Conservation (phyloP, 2,797 vertebrate genomes). For the Fistularia commersonii region DNA sequence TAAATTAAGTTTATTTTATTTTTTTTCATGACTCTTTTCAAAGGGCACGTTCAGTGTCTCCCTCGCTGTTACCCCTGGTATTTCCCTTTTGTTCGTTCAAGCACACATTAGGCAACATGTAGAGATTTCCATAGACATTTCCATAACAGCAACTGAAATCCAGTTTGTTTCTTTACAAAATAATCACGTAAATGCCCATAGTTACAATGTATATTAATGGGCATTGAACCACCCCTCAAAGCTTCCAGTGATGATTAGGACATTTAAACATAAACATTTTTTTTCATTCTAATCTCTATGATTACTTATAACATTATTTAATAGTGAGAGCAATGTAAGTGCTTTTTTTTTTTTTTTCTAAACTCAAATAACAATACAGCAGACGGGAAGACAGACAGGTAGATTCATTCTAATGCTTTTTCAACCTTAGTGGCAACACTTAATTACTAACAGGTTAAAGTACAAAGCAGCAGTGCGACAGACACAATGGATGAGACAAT, state of each 20-base stretch:
- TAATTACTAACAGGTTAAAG: conserved; percentile 33
- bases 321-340: conserved; percentile 61
- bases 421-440: too few relatives aligned
- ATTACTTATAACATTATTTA: conserved; percentile 19
- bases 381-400: conserved; percentile 62
- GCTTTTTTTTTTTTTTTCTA: conserved; percentile 52
- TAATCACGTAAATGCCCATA: conserved; percentile 36
- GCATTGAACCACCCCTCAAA: conserved; percentile 16
- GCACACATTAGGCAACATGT: conserved; percentile 43
- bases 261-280: conserved; percentile 15
- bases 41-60: conserved; percentile 34
- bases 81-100: conserved; percentile 50
- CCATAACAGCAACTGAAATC: conserved; percentile 74
- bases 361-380: conserved; percentile 44
- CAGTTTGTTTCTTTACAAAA: conserved; percentile 43
- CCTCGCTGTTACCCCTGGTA: conserved; percentile 24
- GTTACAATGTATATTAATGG: conserved; percentile 21
- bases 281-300: conserved; percentile 11
- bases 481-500: conserved; percentile 49
- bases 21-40: not conserved
- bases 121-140: conserved; percentile 74
- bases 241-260: conserved; percentile 54
- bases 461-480: conserved; percentile 60
- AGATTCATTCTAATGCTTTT: conserved; percentile 46
- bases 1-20: conserved; percentile 9